Evolutionary conservation across 2,797 vertebrate species (phyloP).

Genomic region (Tolypeutes matacus): DNA sequence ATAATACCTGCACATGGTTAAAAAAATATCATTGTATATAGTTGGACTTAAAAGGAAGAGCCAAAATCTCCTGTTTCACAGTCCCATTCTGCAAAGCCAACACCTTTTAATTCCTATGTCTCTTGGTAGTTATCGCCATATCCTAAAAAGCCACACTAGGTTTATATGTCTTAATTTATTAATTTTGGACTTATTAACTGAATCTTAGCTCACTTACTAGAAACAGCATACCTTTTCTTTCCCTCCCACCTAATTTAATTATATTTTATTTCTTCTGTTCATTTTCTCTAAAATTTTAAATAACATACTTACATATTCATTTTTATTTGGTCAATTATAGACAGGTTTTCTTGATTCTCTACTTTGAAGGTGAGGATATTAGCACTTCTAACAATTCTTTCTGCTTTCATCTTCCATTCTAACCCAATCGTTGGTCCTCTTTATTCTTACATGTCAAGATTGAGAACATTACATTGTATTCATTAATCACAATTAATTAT

Average conservation of each 20-base stretch:
- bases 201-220: background rate
- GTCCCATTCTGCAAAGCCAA: background rate
- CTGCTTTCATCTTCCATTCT: slow-evolving; percentile 62
- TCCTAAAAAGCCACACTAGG: background rate
- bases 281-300: slow-evolving; percentile 20
- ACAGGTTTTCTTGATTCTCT: slow-evolving; percentile 46
- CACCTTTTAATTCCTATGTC: background rate
- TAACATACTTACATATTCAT: slow-evolving; percentile 47
- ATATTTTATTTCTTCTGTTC: background rate
- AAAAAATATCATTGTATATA: background rate
- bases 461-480: slow-evolving; percentile 26
- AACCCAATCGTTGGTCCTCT: slow-evolving; percentile 47
- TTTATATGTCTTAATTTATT: background rate
- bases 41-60: background rate
- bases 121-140: background rate
- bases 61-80: fast-evolving
- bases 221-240: background rate
- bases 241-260: background rate
- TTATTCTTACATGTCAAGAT: slow-evolving; percentile 38
- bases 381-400: slow-evolving; percentile 67
- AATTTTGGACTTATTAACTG: background rate
- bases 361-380: slow-evolving; percentile 71
- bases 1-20: background rate
- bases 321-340: slow-evolving; percentile 70
- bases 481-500: slow-evolving; percentile 46